A percentile compares a stretch with the other conserved stretches of the same genome.
Conservation (phyloP, 1,140 invertebrate species). For the Stenopsyche tienmushanensis region DNA sequence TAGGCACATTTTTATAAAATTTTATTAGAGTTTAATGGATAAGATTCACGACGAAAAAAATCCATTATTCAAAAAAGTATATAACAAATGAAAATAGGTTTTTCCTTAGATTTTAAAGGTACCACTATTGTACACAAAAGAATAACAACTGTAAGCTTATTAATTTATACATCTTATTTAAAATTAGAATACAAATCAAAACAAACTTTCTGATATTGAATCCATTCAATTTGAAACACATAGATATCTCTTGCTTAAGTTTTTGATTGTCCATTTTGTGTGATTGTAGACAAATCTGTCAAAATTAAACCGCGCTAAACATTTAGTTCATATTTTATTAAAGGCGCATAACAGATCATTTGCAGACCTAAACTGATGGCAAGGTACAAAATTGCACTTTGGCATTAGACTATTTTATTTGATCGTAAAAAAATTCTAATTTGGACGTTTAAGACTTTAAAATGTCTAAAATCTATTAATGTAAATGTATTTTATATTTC, state of each 20-base stretch:
- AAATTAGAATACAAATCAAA: not conserved
- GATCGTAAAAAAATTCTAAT: not conserved
- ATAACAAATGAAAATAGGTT: no score
- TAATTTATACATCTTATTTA: constrained; percentile 5
- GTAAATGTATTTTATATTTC: no score
- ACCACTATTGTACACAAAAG: no score
- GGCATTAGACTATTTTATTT: not conserved
- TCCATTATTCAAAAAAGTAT: no score
- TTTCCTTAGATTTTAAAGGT: no score
- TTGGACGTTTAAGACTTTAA: no score
- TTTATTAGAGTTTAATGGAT: no score
- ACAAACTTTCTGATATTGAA: constrained; percentile 36
- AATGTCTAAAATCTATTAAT: no score
- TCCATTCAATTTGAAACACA: constrained; percentile 38
- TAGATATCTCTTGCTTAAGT: constrained; percentile 33
- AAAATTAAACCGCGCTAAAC: constrained; percentile 40
- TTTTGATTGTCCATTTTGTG: constrained; percentile 39
- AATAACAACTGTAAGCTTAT: not conserved
- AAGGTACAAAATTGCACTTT: not conserved
- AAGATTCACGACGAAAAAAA: no score
- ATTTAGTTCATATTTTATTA: not conserved
- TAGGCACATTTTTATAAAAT: no score
- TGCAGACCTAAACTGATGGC: not conserved
- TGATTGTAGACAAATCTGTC: no score
- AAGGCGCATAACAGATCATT: not conserved